Conservation (phyloP, 2,888 invertebrate species). For the Pecten maximus region DNA sequence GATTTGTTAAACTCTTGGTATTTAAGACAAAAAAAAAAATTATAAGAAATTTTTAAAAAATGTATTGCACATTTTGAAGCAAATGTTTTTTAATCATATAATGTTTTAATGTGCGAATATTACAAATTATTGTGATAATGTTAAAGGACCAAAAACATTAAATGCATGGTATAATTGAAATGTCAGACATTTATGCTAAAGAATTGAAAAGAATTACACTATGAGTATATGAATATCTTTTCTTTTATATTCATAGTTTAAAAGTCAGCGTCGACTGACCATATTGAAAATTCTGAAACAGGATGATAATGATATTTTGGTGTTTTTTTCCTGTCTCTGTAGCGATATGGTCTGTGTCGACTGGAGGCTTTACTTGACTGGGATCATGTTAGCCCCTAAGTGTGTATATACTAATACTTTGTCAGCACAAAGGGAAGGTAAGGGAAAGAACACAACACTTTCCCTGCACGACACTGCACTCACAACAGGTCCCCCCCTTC, state of each 20-base stretch:
- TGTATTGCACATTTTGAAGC: neutral
- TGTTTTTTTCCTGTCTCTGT: conserved; percentile 46
- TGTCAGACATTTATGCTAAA: neutral
- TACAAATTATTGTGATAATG: neutral
- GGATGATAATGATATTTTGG: neutral
- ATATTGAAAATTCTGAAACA: neutral
- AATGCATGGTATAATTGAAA: neutral
- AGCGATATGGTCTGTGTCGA: conserved; percentile 54
- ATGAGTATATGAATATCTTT: too few relatives aligned
- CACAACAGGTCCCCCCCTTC: neutral
- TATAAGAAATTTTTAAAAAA: neutral
- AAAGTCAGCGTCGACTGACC: neutral
- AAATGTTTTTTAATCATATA: neutral
- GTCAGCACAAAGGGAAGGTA: conserved; percentile 39
- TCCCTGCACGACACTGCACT: conserved; percentile 40
- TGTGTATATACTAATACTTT: conserved; percentile 42
- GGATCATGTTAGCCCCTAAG: conserved; percentile 44
- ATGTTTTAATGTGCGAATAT: neutral
- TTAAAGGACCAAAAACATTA: neutral
- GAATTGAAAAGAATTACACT: neutral
- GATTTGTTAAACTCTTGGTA: neutral
- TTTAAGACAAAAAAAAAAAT: neutral
- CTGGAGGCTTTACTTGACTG: conserved; percentile 55
- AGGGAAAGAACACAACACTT: conserved; percentile 51
- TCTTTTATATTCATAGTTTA: neutral